Evolutionary conservation across 2,888 invertebrate species (phyloP).

Genomic region (Cephus runcator): DNA sequence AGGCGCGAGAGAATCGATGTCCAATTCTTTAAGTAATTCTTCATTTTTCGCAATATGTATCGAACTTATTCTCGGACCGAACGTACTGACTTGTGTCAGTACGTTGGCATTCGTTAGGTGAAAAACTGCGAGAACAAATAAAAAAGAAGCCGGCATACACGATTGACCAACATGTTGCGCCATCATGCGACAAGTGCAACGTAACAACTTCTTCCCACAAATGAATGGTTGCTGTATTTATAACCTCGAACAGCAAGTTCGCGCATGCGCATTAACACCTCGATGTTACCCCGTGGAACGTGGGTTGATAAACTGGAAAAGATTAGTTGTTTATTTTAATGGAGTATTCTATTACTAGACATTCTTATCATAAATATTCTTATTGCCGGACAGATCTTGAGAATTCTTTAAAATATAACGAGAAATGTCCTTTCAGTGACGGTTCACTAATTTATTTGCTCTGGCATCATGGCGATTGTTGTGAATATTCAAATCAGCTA

Average conservation of each 20-base stretch:
- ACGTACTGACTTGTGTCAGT: conserved; percentile 28
- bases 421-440: background rate
- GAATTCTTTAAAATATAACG: background rate
- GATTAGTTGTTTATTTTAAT: background rate
- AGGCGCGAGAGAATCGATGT: conserved; percentile 17
- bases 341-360: background rate
- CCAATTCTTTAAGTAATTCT: background rate
- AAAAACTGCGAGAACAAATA: conserved; percentile 46
- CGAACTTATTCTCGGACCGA: conserved; percentile 30
- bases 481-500: background rate
- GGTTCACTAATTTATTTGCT: background rate
- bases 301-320: background rate
- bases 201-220: conserved; percentile 45
- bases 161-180: conserved; percentile 58
- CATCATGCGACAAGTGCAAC: conserved; percentile 59
- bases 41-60: conserved; percentile 22
- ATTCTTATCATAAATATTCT: background rate
- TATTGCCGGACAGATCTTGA: background rate
- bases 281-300: background rate
- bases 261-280: background rate
- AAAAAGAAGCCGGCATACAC: conserved; percentile 52
- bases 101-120: conserved; percentile 40
- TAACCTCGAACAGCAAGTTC: conserved; percentile 17
- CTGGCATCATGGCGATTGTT: background rate
- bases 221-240: conserved; percentile 25